phyloP scores from a whole-genome alignment of 2,888 invertebrate species.

The Choristoneura rosaceana region DNA sequence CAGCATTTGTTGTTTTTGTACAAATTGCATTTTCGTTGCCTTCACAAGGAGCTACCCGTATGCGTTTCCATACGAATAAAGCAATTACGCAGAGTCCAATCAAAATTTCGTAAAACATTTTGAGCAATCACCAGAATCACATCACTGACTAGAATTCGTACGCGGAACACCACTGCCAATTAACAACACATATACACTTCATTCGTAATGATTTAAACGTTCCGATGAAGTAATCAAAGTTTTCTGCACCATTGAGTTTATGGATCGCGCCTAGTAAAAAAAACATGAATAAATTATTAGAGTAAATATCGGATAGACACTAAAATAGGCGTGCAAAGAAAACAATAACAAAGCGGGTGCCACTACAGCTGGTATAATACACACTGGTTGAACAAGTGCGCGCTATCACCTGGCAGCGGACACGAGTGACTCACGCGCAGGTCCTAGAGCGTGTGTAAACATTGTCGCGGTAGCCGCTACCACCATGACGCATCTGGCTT shows the following conservation, averaged over 20 bases:
- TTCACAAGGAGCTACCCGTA: constrained; percentile 49
- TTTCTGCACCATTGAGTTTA: constrained; percentile 57
- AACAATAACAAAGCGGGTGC: constrained; percentile 48
- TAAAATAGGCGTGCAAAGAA: constrained; percentile 44
- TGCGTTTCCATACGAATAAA: constrained; percentile 73
- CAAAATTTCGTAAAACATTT: constrained; percentile 75
- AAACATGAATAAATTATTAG: constrained; percentile 52
- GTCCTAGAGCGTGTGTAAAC: constrained; percentile 74
- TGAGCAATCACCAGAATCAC: constrained; percentile 62
- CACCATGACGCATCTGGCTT: constrained; percentile 69
- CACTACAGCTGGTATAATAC: constrained; percentile 57
- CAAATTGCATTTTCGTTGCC: constrained; percentile 46
- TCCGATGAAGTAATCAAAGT: constrained; percentile 58
- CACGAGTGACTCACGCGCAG: constrained; percentile 73
- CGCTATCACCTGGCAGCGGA: constrained; percentile 71
- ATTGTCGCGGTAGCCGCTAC: constrained; percentile 64
- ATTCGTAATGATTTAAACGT: constrained; percentile 59
- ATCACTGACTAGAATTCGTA: constrained; percentile 68
- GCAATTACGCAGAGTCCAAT: constrained; percentile 70
- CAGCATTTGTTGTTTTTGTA: constrained; percentile 36
- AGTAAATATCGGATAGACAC: constrained; percentile 32
- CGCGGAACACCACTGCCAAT: constrained; percentile 53
- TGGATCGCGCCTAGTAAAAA: constrained; percentile 48
- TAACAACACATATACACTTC: constrained; percentile 56
- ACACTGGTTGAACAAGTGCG: constrained; percentile 67